A percentile compares a stretch with the other conserved stretches of the same genome.
phyloP scores from a whole-genome alignment of 53 echinoderm and acorn worm genomes.

The Apostichopus leukothele region DNA sequence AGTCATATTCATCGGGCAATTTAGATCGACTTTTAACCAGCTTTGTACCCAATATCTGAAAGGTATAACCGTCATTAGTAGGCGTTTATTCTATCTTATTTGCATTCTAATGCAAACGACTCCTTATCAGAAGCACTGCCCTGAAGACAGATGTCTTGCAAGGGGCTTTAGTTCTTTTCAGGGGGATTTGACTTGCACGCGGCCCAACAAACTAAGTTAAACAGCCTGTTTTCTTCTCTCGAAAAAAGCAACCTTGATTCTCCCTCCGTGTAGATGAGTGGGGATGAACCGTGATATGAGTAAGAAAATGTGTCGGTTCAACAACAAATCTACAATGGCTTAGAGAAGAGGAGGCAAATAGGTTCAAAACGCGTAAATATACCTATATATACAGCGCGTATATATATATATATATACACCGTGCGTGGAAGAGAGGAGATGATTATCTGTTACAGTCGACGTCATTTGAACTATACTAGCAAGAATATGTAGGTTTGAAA shows the following conservation, averaged over 20 bases:
- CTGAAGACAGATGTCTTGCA: slow-evolving; percentile 33
- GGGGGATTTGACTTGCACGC: slow-evolving; percentile 6
- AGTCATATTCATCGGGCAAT: slow-evolving; percentile 39
- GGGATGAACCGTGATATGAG: slow-evolving; percentile 10
- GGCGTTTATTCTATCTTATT: slow-evolving; percentile 33
- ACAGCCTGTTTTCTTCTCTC: background rate
- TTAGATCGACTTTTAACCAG: slow-evolving; percentile 33
- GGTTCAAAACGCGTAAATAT: background rate
- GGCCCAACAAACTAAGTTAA: background rate
- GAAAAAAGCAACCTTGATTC: slow-evolving; percentile 18
- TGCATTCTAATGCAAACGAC: slow-evolving; percentile 39
- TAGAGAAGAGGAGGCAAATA: background rate
- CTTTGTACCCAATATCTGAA: slow-evolving; percentile 29
- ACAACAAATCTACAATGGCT: background rate
- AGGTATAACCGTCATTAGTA: slow-evolving; percentile 34
- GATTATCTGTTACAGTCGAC: no score
- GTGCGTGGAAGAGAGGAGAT: no score
- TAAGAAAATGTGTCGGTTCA: slow-evolving; percentile 27
- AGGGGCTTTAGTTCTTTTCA: slow-evolving; percentile 20
- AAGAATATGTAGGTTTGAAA: no score
- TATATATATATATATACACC: no score
- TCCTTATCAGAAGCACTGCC: slow-evolving; percentile 23
- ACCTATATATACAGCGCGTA: no score
- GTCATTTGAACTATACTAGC: no score
- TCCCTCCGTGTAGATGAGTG: slow-evolving; percentile 4